Evolutionary conservation across 1,140 invertebrate species (phyloP).

Genomic region (Oppia nitens): DNA sequence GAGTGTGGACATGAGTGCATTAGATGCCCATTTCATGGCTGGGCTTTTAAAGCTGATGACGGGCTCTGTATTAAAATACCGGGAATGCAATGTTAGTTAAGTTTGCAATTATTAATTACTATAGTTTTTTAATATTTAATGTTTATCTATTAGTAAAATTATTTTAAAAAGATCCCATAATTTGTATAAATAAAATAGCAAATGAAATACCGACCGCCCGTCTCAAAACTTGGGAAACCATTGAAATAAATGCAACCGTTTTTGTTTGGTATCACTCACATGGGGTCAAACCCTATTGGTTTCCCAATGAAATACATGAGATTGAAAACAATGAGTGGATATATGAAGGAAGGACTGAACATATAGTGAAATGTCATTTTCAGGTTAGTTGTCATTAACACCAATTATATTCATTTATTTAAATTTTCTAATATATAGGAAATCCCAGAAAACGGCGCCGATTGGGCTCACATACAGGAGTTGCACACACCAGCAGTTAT

Average conservation of each 20-base stretch:
- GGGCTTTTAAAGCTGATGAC: slow-evolving; percentile 53
- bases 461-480: slow-evolving; percentile 55
- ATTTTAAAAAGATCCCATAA: not conserved
- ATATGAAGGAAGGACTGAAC: slow-evolving; percentile 51
- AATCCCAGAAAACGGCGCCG: slow-evolving; percentile 78
- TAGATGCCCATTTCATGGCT: slow-evolving; percentile 74
- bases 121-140: not conserved
- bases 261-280: slow-evolving; percentile 73
- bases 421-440: slow-evolving; percentile 40
- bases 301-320: slow-evolving; percentile 37
- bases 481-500: slow-evolving; percentile 48
- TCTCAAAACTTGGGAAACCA: slow-evolving; percentile 42
- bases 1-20: slow-evolving; percentile 41
- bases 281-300: slow-evolving; percentile 46
- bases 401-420: not conserved
- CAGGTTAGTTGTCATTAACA: slow-evolving; percentile 19
- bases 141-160: not conserved
- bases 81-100: slow-evolving; percentile 29
- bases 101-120: not conserved
- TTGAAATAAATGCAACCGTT: slow-evolving; percentile 52
- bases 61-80: slow-evolving; percentile 54
- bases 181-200: not conserved
- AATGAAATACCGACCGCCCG: slow-evolving; percentile 28
- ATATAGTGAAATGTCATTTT: slow-evolving; percentile 42
- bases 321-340: slow-evolving; percentile 39